Evolutionary conservation across 2,797 vertebrate species (phyloP).

Genomic region (Sarcophilus harrisii): DNA sequence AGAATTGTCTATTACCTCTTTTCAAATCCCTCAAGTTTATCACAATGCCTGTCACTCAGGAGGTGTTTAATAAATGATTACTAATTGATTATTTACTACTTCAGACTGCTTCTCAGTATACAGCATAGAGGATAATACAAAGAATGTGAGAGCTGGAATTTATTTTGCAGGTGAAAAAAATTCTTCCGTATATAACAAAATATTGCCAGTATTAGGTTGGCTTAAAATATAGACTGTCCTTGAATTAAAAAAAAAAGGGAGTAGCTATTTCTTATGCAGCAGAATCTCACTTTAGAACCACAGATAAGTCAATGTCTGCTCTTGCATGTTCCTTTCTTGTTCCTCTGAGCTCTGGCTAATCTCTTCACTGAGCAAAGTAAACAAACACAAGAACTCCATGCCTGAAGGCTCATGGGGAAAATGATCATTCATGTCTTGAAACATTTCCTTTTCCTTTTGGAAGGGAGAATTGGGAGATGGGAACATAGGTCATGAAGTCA

Average conservation of each 20-base stretch:
- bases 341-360: background rate
- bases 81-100: background rate
- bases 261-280: background rate
- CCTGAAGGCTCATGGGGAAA: background rate
- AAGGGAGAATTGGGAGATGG: background rate
- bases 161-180: background rate
- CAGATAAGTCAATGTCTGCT: background rate
- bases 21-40: background rate
- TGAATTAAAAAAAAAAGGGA: background rate
- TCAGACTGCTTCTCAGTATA: background rate
- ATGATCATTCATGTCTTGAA: background rate
- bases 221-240: background rate
- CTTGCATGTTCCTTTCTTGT: background rate
- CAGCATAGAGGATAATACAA: background rate
- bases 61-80: background rate
- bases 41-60: background rate
- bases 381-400: background rate
- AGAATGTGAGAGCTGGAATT: background rate
- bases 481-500: background rate
- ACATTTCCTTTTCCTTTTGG: background rate
- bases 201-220: background rate
- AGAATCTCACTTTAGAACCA: background rate
- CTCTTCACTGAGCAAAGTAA: background rate
- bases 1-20: background rate
- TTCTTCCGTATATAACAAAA: conserved; percentile 7